phyloP scores from a whole-genome alignment of 2,797 vertebrate genomes.

The Muraenolepis orangiensis region DNA sequence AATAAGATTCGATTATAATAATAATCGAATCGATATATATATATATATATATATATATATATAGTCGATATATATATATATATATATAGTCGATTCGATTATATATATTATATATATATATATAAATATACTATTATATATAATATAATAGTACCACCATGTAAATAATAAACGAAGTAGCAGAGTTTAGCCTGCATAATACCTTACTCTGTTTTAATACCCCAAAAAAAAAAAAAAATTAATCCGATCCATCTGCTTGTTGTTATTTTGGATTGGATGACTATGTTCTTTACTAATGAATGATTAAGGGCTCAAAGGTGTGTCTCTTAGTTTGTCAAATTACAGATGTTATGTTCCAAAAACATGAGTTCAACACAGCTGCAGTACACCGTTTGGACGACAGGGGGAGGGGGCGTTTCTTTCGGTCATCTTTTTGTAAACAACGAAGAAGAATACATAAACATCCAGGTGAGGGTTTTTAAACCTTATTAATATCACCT shows the following conservation, averaged over 20 bases:
- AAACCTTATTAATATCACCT: too few species aligned
- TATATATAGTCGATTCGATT: too few species aligned
- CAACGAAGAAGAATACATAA: background rate
- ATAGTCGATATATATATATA: too few species aligned
- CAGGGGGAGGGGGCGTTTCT: background rate
- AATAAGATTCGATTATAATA: constrained; percentile 42
- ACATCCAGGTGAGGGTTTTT: background rate
- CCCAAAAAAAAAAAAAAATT: constrained; percentile 48
- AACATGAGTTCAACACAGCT: background rate
- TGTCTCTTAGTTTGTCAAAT: constrained; percentile 67
- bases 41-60: too few species aligned
- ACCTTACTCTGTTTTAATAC: constrained; percentile 45
- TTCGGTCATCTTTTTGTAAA: background rate
- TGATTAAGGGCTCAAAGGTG: constrained; percentile 62
- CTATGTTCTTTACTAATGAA: constrained; percentile 65
- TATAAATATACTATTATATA: too few species aligned
- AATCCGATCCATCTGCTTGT: constrained; percentile 68
- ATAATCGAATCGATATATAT: too few species aligned
- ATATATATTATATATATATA: too few species aligned
- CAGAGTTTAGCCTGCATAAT: constrained; percentile 54
- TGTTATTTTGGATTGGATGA: constrained; percentile 58
- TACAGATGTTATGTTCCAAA: background rate
- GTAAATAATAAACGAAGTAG: constrained; percentile 59
- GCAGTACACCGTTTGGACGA: background rate
- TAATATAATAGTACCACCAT: constrained; percentile 8